Evolutionary conservation across 2,888 invertebrate species (phyloP).

Genomic region (Neuroscelio doddi): DNA sequence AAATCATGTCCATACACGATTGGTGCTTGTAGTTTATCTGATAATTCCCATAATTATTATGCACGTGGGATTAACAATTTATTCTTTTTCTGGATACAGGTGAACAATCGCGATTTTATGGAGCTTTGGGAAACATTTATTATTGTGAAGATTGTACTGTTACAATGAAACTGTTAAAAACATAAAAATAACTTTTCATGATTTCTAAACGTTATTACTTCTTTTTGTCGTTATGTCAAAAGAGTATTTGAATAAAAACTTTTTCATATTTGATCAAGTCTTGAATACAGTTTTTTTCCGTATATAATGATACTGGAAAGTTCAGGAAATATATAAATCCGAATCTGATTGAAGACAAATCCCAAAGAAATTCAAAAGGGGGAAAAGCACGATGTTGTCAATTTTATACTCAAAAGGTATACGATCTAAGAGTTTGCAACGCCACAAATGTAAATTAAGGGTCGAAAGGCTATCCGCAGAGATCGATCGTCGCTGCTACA

Average conservation of each 20-base stretch:
- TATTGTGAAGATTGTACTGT: neutral
- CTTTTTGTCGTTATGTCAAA: no score
- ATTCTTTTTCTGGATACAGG: neutral
- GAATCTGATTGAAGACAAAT: constrained; percentile 41
- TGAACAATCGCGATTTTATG: neutral
- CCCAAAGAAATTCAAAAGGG: constrained; percentile 17
- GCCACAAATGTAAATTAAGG: constrained; percentile 43
- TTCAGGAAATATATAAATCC: constrained; percentile 22
- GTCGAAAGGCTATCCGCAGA: constrained; percentile 33
- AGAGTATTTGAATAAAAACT: no score
- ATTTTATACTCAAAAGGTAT: constrained; percentile 22
- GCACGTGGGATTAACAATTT: constrained; percentile 1
- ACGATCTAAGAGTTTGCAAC: constrained; percentile 22
- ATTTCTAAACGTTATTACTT: no score
- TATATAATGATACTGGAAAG: neutral
- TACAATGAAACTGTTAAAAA: no score
- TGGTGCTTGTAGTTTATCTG: neutral
- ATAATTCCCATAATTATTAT: constrained; percentile 2
- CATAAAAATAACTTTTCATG: no score
- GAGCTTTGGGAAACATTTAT: neutral
- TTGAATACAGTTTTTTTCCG: no score
- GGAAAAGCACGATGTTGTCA: constrained; percentile 21
- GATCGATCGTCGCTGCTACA: constrained; percentile 27
- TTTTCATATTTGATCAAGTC: no score
- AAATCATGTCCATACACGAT: neutral